These are phyloP conservation scores for Agrenia bidenticulata DNA, from an alignment of 2,888 invertebrate species.

Conservation along the genomic window DNA sequence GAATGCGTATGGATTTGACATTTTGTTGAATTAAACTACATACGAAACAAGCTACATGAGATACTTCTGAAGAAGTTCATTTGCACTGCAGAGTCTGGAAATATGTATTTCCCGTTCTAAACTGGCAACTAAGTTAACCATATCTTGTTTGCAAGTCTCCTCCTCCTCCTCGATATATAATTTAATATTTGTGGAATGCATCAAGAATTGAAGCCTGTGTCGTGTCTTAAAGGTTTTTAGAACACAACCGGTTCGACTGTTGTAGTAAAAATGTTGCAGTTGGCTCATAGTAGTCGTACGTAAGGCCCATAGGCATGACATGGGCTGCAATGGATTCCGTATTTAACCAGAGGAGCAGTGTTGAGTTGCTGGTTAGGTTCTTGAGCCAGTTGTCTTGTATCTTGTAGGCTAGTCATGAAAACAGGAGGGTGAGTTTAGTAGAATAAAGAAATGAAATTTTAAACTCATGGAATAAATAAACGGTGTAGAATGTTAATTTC, in stretches of 20 bases:
- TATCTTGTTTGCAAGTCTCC: too few relatives aligned
- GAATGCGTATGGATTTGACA: too few relatives aligned
- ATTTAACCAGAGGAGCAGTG: too few relatives aligned
- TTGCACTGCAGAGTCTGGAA: neutral
- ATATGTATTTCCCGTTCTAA: neutral
- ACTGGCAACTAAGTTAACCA: too few relatives aligned
- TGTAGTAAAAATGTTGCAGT: conserved; percentile 22
- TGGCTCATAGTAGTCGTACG: neutral
- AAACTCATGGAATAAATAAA: neutral
- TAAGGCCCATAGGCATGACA: too few relatives aligned
- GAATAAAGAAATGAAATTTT: neutral
- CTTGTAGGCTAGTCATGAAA: neutral
- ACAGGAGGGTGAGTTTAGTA: neutral
- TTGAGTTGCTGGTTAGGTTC: conserved; percentile 4
- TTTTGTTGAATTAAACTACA: neutral
- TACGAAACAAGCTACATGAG: neutral
- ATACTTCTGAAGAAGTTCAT: neutral
- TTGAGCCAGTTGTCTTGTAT: neutral
- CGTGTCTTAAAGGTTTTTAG: neutral
- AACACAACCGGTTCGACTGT: conserved; percentile 26
- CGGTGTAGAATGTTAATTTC: neutral
- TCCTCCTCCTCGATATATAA: too few relatives aligned
- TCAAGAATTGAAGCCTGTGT: too few relatives aligned
- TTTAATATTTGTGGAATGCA: too few relatives aligned
- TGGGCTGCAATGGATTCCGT: too few relatives aligned